These are phyloP conservation scores for Oligia strigilis DNA, from an alignment of 2,888 invertebrate genomes.

Conservation along the genomic window DNA sequence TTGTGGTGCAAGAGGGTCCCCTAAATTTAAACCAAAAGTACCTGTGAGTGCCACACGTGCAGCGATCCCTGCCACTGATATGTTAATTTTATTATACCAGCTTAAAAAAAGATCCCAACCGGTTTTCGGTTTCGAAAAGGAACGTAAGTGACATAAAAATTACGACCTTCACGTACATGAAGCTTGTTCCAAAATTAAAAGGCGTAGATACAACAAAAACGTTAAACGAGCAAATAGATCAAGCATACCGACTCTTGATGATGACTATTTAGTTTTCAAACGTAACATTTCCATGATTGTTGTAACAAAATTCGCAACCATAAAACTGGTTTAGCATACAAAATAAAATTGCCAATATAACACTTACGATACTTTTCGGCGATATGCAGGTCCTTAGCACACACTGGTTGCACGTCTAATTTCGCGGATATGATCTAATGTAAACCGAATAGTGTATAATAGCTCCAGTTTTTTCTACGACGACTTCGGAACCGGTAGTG, in stretches of 20 bases:
- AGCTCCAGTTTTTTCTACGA: conserved; percentile 70
- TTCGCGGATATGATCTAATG: conserved; percentile 70
- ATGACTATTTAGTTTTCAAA: conserved; percentile 69
- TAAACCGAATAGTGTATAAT: conserved; percentile 63
- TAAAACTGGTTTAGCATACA: conserved; percentile 70
- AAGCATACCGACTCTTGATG: conserved; percentile 59
- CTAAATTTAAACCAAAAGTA: conserved; percentile 69
- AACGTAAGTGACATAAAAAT: conserved; percentile 86
- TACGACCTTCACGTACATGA: conserved; percentile 81
- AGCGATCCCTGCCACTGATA: conserved; percentile 84
- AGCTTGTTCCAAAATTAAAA: conserved; percentile 73
- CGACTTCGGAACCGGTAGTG: conserved; percentile 70
- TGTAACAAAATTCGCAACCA: conserved; percentile 67
- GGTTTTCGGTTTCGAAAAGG: conserved; percentile 87
- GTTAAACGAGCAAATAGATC: conserved; percentile 63
- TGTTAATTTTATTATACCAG: conserved; percentile 89
- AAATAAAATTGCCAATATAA: conserved; percentile 68
- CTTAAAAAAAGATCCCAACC: conserved; percentile 86
- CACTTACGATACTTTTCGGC: conserved; percentile 82
- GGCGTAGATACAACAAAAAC: conserved; percentile 71
- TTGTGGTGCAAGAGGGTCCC: conserved; percentile 62
- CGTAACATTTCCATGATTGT: conserved; percentile 73
- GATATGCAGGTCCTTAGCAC: conserved; percentile 75
- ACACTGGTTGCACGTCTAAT: conserved; percentile 76
- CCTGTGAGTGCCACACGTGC: conserved; percentile 73